These are phyloP conservation scores for Zootoca vivipara DNA, from an alignment of 2,113 vertebrate species.

Conservation along the genomic window DNA sequence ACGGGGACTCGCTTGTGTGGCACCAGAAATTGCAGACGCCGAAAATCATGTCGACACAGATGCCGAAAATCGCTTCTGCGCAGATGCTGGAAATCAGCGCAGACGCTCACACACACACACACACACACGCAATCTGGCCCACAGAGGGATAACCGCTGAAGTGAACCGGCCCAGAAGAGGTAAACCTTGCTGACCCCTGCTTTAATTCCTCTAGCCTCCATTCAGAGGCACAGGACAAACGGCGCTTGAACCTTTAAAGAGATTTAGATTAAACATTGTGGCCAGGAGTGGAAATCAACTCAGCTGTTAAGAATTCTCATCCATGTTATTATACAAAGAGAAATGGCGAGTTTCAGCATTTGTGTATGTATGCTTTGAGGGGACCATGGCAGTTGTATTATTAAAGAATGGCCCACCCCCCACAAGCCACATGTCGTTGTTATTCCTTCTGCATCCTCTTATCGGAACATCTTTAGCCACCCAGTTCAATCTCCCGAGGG, in stretches of 20 bases:
- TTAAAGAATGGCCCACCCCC: not conserved
- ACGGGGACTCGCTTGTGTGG: no score
- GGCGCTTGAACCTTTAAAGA: not conserved
- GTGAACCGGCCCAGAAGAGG: no score
- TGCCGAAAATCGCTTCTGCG: no score
- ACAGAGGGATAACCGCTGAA: no score
- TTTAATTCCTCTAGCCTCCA: not conserved
- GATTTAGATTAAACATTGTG: not conserved
- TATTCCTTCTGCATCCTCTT: conserved; percentile 3
- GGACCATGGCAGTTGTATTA: not conserved
- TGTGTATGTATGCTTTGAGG: not conserved
- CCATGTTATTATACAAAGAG: not conserved
- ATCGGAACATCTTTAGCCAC: not conserved
- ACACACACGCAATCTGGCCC: no score
- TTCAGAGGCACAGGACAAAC: not conserved
- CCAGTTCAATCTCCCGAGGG: not conserved
- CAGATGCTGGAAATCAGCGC: no score
- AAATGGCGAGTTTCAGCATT: not conserved
- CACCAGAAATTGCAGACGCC: no score
- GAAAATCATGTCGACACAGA: no score
- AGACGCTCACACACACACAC: no score
- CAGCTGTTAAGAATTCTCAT: not conserved
- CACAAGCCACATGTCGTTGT: not conserved
- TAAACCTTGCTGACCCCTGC: no score
- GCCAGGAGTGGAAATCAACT: not conserved